These are phyloP conservation scores for Lordiphosa stackelbergi DNA, from an alignment of 1,140 invertebrate species.

Conservation along the genomic window DNA sequence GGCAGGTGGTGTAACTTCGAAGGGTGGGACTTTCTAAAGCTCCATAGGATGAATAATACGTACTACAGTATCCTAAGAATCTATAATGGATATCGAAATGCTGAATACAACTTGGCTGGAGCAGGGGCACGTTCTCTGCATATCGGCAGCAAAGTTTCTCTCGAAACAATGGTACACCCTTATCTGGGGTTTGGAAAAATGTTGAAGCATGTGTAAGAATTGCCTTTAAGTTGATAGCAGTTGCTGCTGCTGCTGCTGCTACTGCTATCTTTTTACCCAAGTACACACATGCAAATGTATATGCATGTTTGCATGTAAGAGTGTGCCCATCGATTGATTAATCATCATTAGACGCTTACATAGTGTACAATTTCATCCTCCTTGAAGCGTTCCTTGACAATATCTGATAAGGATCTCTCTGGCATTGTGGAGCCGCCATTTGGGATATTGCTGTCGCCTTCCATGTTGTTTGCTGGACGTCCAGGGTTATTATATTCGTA, in stretches of 20 bases:
- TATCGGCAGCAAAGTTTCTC: too few species aligned
- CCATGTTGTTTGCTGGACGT: slow-evolving; percentile 29
- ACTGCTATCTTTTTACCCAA: background rate
- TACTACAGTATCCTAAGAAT: too few species aligned
- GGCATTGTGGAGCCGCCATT: slow-evolving; percentile 14
- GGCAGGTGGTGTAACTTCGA: too few species aligned
- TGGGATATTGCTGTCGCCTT: slow-evolving; percentile 18
- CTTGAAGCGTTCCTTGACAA: slow-evolving; percentile 69
- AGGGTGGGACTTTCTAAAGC: too few species aligned
- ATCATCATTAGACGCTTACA: slow-evolving; percentile 33
- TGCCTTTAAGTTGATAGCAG: background rate
- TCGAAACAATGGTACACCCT: background rate
- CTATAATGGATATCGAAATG: too few species aligned
- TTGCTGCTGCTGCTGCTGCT: background rate
- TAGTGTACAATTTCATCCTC: slow-evolving; percentile 61
- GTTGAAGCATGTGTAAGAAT: too few species aligned
- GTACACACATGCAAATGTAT: slow-evolving; percentile 3
- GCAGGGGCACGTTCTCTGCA: too few species aligned
- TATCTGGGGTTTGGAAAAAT: background rate
- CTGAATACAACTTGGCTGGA: too few species aligned
- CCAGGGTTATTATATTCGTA: slow-evolving; percentile 15
- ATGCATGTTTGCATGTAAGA: background rate
- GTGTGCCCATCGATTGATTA: background rate
- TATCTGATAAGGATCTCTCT: slow-evolving; percentile 22
- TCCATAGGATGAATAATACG: too few species aligned